Evolutionary conservation across 2,888 invertebrate species (phyloP), one percentile per base, ranked within the genome.

Genomic region (Yponomeuta malinellus): DNA sequence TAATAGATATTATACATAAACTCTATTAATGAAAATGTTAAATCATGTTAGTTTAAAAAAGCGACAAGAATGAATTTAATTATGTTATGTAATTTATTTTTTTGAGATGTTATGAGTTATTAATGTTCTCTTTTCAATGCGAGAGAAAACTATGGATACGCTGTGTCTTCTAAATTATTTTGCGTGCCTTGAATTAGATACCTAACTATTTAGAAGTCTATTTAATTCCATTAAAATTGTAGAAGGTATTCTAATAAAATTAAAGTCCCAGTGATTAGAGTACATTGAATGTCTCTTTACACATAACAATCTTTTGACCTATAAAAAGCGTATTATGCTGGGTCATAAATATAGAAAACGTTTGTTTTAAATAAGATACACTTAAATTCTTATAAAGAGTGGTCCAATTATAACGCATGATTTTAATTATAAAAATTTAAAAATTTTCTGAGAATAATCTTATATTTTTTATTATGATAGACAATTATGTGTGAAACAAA

Each of bases 171-270:
- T 29, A 9, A 59, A 69, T 71, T 68, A 63, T 64, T 68, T 71
- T 71, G 71, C 71, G 71, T 71, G 71, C 71, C 71, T 71, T 71
- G 65, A 69, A 59, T 69, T 59, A 63, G 52, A 69, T 23, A 65
- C 33, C 29, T 65, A 43, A 68, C 48, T 68, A 68, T 68, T 68
- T 23, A 48, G 43, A 68, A 43, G 4, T 68, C 68, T 68, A 68
- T 43, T 48, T 68, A 43, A 68, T 68, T 67, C 33, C 12, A 43
- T 43, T 43, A 43, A 8, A 43, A 43, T 43, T 43, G 8, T 43
- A 43, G 43, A 43, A 43, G 43, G 43, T 43, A 43, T 43, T 43
- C 43, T 43, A 6, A 1, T 43, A 43, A 43, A 43, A 43, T 43
- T 43, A 43, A 43, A 43, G 43, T 43, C 43, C 43, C 43, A 43